A percentile compares a stretch with the other conserved stretches of the same genome.
Conservation (phyloP, 2,113 vertebrate species). For the Balaeniceps rex region DNA sequence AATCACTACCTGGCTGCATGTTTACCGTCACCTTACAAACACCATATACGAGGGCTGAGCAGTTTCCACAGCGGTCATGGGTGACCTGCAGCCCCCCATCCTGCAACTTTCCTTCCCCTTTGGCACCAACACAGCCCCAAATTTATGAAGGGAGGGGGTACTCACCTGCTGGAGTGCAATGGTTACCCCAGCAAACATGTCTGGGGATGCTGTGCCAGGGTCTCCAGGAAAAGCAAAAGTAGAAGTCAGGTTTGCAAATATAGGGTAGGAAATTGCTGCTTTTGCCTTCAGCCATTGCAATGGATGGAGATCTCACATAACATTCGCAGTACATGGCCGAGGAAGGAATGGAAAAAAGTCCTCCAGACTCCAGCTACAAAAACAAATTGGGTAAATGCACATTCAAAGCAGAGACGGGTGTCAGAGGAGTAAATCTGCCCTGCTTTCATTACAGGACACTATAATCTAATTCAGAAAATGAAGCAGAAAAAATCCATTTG, state of each 20-base stretch:
- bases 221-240: neutral
- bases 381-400: neutral
- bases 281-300: neutral
- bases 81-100: neutral
- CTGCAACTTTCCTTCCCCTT: neutral
- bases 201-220: neutral
- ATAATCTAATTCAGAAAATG: neutral
- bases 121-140: neutral
- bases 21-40: neutral
- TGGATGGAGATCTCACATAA: neutral
- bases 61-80: fast-evolving
- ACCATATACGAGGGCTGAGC: fast-evolving
- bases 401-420: fast-evolving
- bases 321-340: fast-evolving
- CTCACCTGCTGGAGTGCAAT: neutral
- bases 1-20: neutral
- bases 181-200: fast-evolving
- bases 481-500: neutral
- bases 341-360: neutral
- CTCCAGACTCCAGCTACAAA: neutral
- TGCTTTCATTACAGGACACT: neutral
- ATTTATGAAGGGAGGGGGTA: neutral
- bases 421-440: neutral
- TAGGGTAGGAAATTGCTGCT: fast-evolving
- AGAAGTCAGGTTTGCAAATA: neutral